Conservation (phyloP, 2,113 vertebrate genomes). For the Centrocercus urophasianus region DNA sequence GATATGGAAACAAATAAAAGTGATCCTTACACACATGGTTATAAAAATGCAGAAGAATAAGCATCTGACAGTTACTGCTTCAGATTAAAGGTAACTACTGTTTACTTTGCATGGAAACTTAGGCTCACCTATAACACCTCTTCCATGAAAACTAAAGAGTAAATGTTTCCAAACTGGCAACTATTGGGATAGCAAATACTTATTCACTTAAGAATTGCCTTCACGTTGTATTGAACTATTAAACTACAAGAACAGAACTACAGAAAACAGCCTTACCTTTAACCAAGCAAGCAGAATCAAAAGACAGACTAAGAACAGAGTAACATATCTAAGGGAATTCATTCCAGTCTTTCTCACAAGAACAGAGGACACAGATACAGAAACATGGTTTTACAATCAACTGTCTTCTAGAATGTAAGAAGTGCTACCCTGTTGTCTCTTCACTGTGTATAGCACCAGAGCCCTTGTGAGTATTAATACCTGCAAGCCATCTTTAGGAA, state of each 20-base stretch:
- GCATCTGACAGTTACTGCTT: neutral
- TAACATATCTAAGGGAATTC: accelerated
- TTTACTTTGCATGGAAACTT: neutral
- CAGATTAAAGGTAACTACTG: accelerated
- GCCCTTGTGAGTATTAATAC: accelerated
- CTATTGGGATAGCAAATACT: accelerated
- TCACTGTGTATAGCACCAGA: accelerated
- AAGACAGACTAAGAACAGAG: neutral
- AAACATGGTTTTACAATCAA: neutral
- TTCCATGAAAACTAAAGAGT: neutral
- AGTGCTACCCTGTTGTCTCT: accelerated
- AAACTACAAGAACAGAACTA: neutral
- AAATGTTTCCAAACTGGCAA: neutral
- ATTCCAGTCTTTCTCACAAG: neutral
- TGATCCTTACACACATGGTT: neutral
- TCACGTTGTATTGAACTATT: neutral
- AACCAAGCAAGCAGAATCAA: neutral
- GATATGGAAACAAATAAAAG: neutral
- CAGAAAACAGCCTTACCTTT: neutral
- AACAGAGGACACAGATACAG: accelerated
- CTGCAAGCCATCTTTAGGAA: accelerated
- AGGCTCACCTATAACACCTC: neutral
- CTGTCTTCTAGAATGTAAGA: neutral
- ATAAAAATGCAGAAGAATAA: neutral
- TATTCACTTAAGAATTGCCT: neutral